Evolutionary conservation across 2,113 vertebrate genomes (phyloP).

Genomic region (Rhinogobius similis): DNA sequence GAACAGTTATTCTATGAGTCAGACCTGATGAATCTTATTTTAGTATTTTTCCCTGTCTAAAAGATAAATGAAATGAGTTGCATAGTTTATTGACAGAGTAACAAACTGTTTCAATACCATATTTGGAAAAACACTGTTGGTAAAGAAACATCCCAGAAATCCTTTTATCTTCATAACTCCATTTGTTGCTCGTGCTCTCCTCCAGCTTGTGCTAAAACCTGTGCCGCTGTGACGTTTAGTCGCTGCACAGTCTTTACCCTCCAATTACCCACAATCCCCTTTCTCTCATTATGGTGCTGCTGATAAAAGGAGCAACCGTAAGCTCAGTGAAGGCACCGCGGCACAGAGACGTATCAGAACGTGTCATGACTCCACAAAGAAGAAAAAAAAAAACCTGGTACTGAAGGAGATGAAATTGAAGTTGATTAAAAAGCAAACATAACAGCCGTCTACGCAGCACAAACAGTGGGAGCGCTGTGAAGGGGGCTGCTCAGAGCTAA

Average conservation of each 20-base stretch:
- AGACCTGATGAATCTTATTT: too few relatives aligned
- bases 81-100: too few relatives aligned
- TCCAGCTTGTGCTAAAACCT: slow-evolving; percentile 53
- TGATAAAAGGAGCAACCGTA: slow-evolving; percentile 61
- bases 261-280: slow-evolving; percentile 73
- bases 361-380: slow-evolving; percentile 45
- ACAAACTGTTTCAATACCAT: too few relatives aligned
- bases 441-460: slow-evolving; percentile 66
- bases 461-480: slow-evolving; percentile 59
- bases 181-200: slow-evolving; percentile 22
- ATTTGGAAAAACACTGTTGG: neutral
- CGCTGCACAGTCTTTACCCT: slow-evolving; percentile 74
- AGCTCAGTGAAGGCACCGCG: slow-evolving; percentile 63
- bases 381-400: slow-evolving; percentile 12
- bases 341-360: slow-evolving; percentile 61
- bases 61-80: too few relatives aligned
- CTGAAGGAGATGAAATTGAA: slow-evolving; percentile 58
- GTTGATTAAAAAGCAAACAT: slow-evolving; percentile 76
- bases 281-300: slow-evolving; percentile 61
- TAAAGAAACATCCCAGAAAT: slow-evolving; percentile 4
- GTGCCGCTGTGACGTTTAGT: slow-evolving; percentile 65
- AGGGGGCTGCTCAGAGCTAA: slow-evolving; percentile 59
- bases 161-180: slow-evolving; percentile 20
- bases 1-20: too few relatives aligned
- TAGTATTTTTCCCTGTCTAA: too few relatives aligned